A percentile compares a stretch with the other conserved stretches of the same genome.
These are phyloP conservation scores for Drosophila infuscata DNA, from an alignment of 2,888 invertebrate genomes.

Conservation along the genomic window DNA sequence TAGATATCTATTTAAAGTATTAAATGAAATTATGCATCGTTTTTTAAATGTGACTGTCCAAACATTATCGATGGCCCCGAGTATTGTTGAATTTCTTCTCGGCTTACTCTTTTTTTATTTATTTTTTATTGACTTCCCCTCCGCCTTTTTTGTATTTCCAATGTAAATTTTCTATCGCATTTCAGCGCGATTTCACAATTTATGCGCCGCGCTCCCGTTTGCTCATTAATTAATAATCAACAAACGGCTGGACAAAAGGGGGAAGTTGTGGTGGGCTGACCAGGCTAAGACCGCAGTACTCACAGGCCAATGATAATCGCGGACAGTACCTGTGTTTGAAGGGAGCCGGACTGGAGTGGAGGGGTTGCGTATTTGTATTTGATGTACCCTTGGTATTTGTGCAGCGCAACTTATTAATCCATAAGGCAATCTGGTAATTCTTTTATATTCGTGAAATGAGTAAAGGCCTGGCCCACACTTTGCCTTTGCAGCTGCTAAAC, in stretches of 20 bases:
- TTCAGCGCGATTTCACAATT: slow-evolving; percentile 43
- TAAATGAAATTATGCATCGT: background rate
- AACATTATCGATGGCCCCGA: background rate
- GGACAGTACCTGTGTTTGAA: slow-evolving; percentile 8
- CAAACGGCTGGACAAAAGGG: slow-evolving; percentile 18
- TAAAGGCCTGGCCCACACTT: slow-evolving; percentile 10
- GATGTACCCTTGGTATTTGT: slow-evolving; percentile 60
- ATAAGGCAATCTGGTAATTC: slow-evolving; percentile 66
- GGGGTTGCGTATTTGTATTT: slow-evolving; percentile 23
- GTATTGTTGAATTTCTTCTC: background rate
- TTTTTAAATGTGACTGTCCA: background rate
- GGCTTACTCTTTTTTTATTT: background rate
- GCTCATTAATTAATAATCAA: slow-evolving; percentile 70
- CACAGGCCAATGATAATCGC: slow-evolving; percentile 23
- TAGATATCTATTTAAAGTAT: background rate
- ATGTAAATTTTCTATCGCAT: slow-evolving; percentile 25
- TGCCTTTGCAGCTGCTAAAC: slow-evolving; percentile 28
- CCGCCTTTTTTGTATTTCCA: background rate
- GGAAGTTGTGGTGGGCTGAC: slow-evolving; percentile 4
- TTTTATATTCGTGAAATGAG: slow-evolving; percentile 47
- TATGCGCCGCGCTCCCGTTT: slow-evolving; percentile 18
- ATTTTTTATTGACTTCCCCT: background rate
- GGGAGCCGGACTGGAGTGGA: background rate
- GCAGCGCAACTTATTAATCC: slow-evolving; percentile 71
- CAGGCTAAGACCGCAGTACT: slow-evolving; percentile 10